phyloP scores from a whole-genome alignment of 2,888 invertebrate species.

The Aethes cnicana region DNA sequence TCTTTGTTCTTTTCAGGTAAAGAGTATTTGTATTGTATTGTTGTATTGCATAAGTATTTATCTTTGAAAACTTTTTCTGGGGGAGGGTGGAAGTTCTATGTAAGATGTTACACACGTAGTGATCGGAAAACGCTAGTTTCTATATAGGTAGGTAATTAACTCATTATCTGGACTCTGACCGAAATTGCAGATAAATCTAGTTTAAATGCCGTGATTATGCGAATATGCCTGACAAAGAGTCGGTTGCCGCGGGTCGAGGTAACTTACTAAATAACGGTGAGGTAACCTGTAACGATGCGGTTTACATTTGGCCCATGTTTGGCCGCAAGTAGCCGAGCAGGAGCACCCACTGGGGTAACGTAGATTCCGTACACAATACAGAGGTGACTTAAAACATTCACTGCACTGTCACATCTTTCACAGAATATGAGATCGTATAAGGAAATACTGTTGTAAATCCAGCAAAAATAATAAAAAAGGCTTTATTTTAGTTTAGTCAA shows the following conservation, averaged over 20 bases:
- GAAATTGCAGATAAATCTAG: conserved; percentile 35
- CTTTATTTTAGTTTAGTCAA: no score
- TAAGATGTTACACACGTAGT: conserved; percentile 3
- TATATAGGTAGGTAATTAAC: no score
- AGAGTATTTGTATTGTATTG: no score
- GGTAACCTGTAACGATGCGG: conserved; percentile 24
- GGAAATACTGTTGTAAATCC: no score
- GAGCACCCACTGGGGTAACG: conserved; percentile 39
- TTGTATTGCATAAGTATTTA: no score
- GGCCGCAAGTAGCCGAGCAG: conserved; percentile 47
- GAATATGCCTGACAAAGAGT: conserved; percentile 6
- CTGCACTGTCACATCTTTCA: conserved; percentile 11
- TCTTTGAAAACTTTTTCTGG: no score
- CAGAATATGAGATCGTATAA: conserved; percentile 8
- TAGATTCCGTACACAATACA: neutral
- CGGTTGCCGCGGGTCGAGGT: conserved; percentile 34
- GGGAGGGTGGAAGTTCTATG: no score
- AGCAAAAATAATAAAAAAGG: no score
- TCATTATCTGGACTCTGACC: neutral
- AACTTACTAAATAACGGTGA: conserved; percentile 47
- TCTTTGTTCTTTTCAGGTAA: no score
- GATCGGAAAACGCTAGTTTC: neutral
- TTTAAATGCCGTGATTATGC: conserved; percentile 32
- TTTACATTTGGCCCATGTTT: conserved; percentile 39
- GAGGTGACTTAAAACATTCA: conserved; percentile 11